Evolutionary conservation across 2,888 invertebrate genomes (phyloP).

Genomic region (Oxytorus armatus): DNA sequence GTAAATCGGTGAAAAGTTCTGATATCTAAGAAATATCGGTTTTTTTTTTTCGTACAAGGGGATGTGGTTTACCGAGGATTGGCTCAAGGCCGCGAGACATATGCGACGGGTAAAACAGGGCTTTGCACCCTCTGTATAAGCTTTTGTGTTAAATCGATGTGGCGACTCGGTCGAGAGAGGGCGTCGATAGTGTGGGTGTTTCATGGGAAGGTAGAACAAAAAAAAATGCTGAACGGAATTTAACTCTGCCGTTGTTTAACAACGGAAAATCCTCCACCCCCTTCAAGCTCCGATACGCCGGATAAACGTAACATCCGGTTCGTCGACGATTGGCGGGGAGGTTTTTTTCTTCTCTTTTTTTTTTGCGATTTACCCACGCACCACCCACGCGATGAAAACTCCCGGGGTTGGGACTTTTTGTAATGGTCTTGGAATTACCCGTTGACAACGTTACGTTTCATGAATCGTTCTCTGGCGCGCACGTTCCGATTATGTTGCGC

Average conservation of each 20-base stretch:
- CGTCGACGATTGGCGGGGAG: slow-evolving; percentile 13
- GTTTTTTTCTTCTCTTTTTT: slow-evolving; percentile 26
- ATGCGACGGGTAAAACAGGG: slow-evolving; percentile 4
- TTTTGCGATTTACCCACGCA: slow-evolving; percentile 36
- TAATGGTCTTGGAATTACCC: slow-evolving; percentile 9
- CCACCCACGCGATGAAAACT: neutral
- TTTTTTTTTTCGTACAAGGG: too few relatives aligned
- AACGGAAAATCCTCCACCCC: slow-evolving; percentile 20
- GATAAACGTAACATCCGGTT: slow-evolving; percentile 31
- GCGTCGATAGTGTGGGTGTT: slow-evolving; percentile 29
- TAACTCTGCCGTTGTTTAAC: slow-evolving; percentile 10
- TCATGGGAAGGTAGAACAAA: neutral
- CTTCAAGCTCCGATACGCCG: slow-evolving; percentile 38
- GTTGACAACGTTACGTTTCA: slow-evolving; percentile 15
- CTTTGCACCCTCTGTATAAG: slow-evolving; percentile 37
- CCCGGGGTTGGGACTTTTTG: slow-evolving; percentile 14
- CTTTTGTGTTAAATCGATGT: slow-evolving; percentile 31
- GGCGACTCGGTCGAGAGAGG: slow-evolving; percentile 14
- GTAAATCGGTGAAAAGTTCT: too few relatives aligned
- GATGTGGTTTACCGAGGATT: neutral
- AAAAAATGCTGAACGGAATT: slow-evolving; percentile 18
- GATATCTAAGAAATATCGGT: too few relatives aligned
- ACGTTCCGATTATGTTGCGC: neutral
- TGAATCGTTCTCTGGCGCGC: slow-evolving; percentile 20
- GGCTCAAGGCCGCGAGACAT: slow-evolving; percentile 33